Evolutionary conservation across 1,140 invertebrate species (phyloP), one percentile per base, ranked within the genome.

Genomic region (Drosophila carrolli): DNA sequence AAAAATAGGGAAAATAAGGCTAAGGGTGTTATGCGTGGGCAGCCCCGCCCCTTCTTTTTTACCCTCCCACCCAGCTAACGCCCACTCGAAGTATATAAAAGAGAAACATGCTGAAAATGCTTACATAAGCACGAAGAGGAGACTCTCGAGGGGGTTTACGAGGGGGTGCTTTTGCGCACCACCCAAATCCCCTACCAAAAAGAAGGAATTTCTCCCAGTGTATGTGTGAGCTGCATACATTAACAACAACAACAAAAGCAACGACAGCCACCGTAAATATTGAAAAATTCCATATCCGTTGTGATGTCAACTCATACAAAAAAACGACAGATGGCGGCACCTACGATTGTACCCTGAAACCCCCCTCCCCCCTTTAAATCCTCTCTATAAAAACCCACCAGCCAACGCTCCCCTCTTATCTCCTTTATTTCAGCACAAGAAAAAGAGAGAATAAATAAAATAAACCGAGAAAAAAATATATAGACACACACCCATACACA

Each of bases 261-360:
- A 40, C 56, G 61, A 67, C 40, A 68, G 57, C 70, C 70, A 83
- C 76, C 62, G 79, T 90, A 88, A 88, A 88, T 88, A 89, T 89
- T 81, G 73, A 88, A 88, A 63, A 88, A 88, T 88, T 89, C 76
- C 80, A 90, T 88, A 89, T 88, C 84, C 84, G 75, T 77, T 80
- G 76, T 71, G 82, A 81, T 81, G 71, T 88, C 68, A 86, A 78
- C 67, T 81, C 77, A 66, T 53, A 72, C 44, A 66, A 57, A 51
- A 51, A 35, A 10, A 10, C 63, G 46, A 43, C 65, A 71, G 67
- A 71, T 71, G 65, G 65, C 67, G 65, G 65, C 67, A 71, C 67
- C 65, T 65, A 68, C 61, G 60, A 51, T 16, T 41, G 32, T 27
- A 48, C 23, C 40, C 56, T 19, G 11, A 8, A 32, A 41, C 9